phyloP scores from a whole-genome alignment of 1,140 invertebrate species.

The Apis mellifera region Amel_HAv3.1 CM009934.2:10838001-10838500 shows the following conservation, averaged over 20 bases:
- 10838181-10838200: neutral
- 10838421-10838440: neutral
- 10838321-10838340: slow-evolving; percentile 5
- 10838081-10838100: slow-evolving; percentile 12
- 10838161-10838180: neutral
- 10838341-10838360: neutral
- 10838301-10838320: neutral
- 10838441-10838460: slow-evolving; percentile 14
- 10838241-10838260: neutral
- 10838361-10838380: neutral
- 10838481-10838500: slow-evolving; percentile 39
- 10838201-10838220: neutral
- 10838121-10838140: neutral
- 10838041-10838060: neutral
- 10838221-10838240: neutral
- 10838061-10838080: slow-evolving; percentile 9
- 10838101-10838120: neutral
- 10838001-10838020: neutral
- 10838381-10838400: neutral
- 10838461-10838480: slow-evolving; percentile 18
- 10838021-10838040: neutral
- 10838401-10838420: slow-evolving; percentile 2
- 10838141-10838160: neutral
- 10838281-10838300: neutral
- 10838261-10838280: neutral